Conservation (phyloP, 2,888 invertebrate genomes). For the Hirtodrosophila histrioides region DNA sequence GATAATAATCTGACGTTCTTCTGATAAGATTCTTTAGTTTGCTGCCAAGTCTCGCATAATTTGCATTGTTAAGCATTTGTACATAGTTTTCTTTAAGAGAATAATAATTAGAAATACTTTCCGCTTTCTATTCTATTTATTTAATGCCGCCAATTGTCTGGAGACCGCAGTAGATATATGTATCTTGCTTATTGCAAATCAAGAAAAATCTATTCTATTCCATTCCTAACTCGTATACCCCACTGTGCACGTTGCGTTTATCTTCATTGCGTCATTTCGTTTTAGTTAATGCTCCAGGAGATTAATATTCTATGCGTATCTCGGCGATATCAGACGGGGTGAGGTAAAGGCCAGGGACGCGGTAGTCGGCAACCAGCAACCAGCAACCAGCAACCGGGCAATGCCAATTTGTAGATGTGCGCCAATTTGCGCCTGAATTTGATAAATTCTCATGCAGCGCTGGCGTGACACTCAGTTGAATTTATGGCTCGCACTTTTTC, state of each 20-base stretch:
- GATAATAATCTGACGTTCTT: too few relatives aligned
- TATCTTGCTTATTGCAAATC: too few relatives aligned
- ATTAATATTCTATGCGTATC: slow-evolving; percentile 81
- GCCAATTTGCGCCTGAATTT: slow-evolving; percentile 78
- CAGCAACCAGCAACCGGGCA: slow-evolving; percentile 24
- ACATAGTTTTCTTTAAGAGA: too few relatives aligned
- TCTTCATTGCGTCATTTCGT: slow-evolving; percentile 73
- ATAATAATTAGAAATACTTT: too few relatives aligned
- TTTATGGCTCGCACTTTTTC: slow-evolving; percentile 80
- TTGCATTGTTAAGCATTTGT: too few relatives aligned
- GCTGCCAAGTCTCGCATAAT: too few relatives aligned
- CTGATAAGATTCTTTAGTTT: too few relatives aligned
- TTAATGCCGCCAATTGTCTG: too few relatives aligned
- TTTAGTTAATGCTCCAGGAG: slow-evolving; percentile 74
- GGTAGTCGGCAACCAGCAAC: slow-evolving; percentile 3
- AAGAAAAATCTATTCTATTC: too few relatives aligned
- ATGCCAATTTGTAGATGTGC: slow-evolving; percentile 74
- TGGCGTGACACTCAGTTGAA: slow-evolving; percentile 81
- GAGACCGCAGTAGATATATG: too few relatives aligned
- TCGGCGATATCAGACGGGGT: slow-evolving; percentile 50
- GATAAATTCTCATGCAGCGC: slow-evolving; percentile 81
- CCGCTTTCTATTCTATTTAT: too few relatives aligned
- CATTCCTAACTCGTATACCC: background rate
- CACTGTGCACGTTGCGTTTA: slow-evolving; percentile 57
- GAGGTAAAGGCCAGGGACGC: slow-evolving; percentile 11